Base-by-base conservation (phyloP, 2,113 vertebrate species). In the Ceyx melanurus region DNA sequence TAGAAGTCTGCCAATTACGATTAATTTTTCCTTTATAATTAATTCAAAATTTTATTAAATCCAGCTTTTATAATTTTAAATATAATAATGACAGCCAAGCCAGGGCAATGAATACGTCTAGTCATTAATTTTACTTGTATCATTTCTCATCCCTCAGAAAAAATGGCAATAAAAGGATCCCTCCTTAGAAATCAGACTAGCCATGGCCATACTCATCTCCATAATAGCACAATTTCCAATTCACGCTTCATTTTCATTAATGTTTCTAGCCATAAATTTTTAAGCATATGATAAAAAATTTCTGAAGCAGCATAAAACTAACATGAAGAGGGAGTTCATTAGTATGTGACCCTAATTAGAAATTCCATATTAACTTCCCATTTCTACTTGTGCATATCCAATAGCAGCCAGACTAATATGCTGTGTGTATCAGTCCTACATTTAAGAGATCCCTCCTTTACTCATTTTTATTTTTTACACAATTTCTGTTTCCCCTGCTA, bases 271-370 rank as follows among this genome's bases (percentile, higher is more conserved):
- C 97, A 98, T 98, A 98, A 98, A 98, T 98, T 98, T 98, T 98
- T 98, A 98, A 98, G 97, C 98, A 98, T 98, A 98, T 98, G 97
- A 98, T 98, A 98, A 98, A 98, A 98, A 98, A 98, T 98, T 98
- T 98, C 98, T 98, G 97, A 98, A 98, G 98, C 97, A 60, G 97
- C 98, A 98, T 98, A 98, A 98, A 98, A 97, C 98, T 97, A 98
- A 98, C 98, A 98, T 96, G 98, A 97, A 97, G 96, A 95, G 97
- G 83, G 97, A 98, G 97, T 98, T 98, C 96, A 98, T 98, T 98
- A 98, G 97, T 97, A 97, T 97, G 97, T 98, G 98, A 97, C 97
- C 97, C 98, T 98, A 98, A 98, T 98, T 98, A 98, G 97, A 98
- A 98, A 98, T 98, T 97, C 97, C 97, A 98, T 97, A 98, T 98